These are phyloP conservation scores for Hydrozoanthus gracilis DNA, from an alignment of 92 coral and sea anemone species.

Conservation along the genomic window DNA sequence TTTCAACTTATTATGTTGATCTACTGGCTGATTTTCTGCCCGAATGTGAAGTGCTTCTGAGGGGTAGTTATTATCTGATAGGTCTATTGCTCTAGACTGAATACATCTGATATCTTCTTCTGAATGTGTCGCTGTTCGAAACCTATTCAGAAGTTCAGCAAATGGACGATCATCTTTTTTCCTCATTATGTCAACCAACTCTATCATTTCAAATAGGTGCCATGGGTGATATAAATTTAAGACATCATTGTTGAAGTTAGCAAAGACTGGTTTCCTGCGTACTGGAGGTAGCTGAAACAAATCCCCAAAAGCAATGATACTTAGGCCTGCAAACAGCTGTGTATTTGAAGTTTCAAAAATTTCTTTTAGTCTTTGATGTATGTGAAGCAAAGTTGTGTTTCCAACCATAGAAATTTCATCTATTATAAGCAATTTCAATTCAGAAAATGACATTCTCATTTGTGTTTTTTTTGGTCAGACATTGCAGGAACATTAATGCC, in stretches of 20 bases:
- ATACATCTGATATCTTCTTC: slow-evolving; percentile 53
- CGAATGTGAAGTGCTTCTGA: slow-evolving; percentile 60
- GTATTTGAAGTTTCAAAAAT: too few relatives aligned
- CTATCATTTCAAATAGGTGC: too few relatives aligned
- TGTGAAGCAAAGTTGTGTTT: slow-evolving; percentile 52
- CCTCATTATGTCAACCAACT: slow-evolving; percentile 66
- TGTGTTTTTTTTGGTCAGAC: slow-evolving; percentile 68
- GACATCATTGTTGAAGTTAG: too few relatives aligned
- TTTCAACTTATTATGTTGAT: slow-evolving; percentile 49
- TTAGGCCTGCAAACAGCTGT: too few relatives aligned
- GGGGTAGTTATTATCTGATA: slow-evolving; percentile 42
- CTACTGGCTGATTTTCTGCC: slow-evolving; percentile 66
- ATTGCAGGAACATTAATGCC: slow-evolving; percentile 60
- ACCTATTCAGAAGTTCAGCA: slow-evolving; percentile 64
- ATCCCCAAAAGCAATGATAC: slow-evolving; percentile 65
- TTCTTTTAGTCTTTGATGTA: too few relatives aligned
- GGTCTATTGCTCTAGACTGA: slow-evolving; percentile 10
- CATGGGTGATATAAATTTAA: too few relatives aligned
- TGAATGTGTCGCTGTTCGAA: slow-evolving; percentile 69
- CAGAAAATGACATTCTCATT: slow-evolving; percentile 47
- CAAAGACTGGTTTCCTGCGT: too few relatives aligned
- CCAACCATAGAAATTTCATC: too few relatives aligned
- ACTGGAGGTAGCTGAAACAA: slow-evolving; percentile 67
- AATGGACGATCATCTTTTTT: slow-evolving; percentile 58
- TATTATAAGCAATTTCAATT: slow-evolving; percentile 58